Percentiles rank a stretch among this genome's conserved stretches.
These are phyloP conservation scores for Bostrychus sinensis DNA, from an alignment of 2,113 vertebrate genomes.

Conservation along the genomic window DNA sequence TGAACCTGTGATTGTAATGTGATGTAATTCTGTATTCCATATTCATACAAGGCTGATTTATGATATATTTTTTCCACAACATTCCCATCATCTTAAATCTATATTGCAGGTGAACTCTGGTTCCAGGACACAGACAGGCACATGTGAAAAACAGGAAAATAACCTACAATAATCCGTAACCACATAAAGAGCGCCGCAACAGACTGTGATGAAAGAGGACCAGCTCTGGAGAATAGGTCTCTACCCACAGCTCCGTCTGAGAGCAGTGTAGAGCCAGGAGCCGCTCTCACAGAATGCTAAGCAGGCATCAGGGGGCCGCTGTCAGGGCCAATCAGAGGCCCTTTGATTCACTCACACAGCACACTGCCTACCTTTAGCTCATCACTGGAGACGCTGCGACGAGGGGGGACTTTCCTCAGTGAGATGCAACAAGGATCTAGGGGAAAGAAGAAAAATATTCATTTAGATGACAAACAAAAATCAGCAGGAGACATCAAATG, in stretches of 20 bases:
- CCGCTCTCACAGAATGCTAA: conserved; percentile 50
- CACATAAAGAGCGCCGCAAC: neutral
- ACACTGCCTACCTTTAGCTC: conserved; percentile 63
- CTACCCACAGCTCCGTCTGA: conserved; percentile 15
- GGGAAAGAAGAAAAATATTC: neutral
- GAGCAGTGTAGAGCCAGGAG: conserved; percentile 7
- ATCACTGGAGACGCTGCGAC: conserved; percentile 46
- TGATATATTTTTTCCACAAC: too few species aligned
- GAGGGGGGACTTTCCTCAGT: conserved; percentile 21
- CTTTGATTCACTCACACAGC: conserved; percentile 52
- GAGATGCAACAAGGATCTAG: conserved; percentile 37
- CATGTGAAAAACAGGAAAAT: conserved; percentile 3
- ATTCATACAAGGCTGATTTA: too few species aligned
- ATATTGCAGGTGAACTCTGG: too few species aligned
- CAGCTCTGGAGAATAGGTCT: neutral
- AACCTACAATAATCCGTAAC: neutral
- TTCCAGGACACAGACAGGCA: neutral
- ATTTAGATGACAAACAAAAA: neutral
- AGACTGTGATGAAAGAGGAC: neutral
- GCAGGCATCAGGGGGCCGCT: conserved; percentile 26
- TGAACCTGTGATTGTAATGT: too few species aligned
- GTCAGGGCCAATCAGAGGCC: conserved; percentile 42
- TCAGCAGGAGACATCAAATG: too few species aligned
- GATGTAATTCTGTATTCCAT: too few species aligned
- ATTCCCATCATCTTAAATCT: too few species aligned